Base-by-base conservation (phyloP, 2,888 invertebrate genomes). In the Lamellibrachia satsuma region DNA sequence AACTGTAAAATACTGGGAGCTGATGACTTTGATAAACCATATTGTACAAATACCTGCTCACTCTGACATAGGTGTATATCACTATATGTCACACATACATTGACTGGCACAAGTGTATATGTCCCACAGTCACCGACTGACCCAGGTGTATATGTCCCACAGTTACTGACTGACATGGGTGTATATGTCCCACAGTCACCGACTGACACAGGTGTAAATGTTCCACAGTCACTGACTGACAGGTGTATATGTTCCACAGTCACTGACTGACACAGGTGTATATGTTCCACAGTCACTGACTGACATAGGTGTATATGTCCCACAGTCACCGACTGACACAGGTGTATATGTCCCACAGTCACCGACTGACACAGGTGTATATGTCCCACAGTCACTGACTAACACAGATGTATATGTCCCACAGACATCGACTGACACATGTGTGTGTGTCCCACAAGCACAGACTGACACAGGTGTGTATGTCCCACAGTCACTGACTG, bases 291-390 rank as follows among this genome's bases (percentile, higher is more conserved):
- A 39, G 39, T 39, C 39, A 39, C 39, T 39, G 39, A 39, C 39
- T 39, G 39, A 57, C 57, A 11, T 2, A 57, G 57, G 57, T 57
- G 57, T 57, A 3, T 7, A 7, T 57, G 57, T 57, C 57, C 8
- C 57, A 8, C 57, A 7, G 8, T 8, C 7, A 27, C n/a, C 90
- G 52, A 22, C 22, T 91, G 39, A 52, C 90, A 91, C 4, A 92
- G 75, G 27, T 91, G 92, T 57, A 4, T 91, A 7, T 93, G 93
- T 91, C 92, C 90, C 15, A n/a, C 52, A 27, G 6, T 91, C 22
- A 90, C 52, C 0, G 93, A 90, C n/a, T 52, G 52, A 15, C 92
- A 90, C 27, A 90, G 60, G 39, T 57, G 52, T 22, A 3, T 27
- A 0, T 92, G 55, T 57, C 7, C 57, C 27, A 6, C 90, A 92